These are phyloP conservation scores for Amniataba percoides DNA, from an alignment of 2,797 vertebrate species.

Conservation along the genomic window DNA sequence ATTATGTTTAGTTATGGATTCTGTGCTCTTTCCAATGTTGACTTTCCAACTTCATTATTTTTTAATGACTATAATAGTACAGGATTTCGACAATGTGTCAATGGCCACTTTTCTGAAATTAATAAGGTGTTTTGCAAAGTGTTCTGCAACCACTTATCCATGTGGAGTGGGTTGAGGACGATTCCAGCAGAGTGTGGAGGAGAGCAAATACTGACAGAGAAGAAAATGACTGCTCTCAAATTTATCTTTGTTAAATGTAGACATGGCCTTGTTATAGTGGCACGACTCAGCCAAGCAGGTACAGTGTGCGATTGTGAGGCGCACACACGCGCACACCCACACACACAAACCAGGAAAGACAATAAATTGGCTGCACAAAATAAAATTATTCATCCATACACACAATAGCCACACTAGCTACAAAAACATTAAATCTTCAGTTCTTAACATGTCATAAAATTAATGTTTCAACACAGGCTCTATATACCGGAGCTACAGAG, in stretches of 20 bases:
- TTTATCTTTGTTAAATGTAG: not conserved
- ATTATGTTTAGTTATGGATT: not conserved
- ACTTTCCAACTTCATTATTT: not conserved
- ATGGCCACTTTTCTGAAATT: not conserved
- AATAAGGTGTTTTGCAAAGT: not conserved
- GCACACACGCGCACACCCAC: not conserved
- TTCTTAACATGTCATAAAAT: constrained; percentile 19
- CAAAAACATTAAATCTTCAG: constrained; percentile 17
- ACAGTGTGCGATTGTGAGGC: constrained; percentile 15
- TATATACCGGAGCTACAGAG: not conserved
- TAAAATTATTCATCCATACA: constrained; percentile 14
- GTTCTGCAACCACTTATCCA: not conserved
- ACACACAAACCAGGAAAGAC: not conserved
- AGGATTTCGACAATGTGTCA: not conserved
- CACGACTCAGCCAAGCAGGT: not conserved
- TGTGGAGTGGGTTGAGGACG: not conserved
- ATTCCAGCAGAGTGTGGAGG: not conserved
- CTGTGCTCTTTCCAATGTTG: not conserved
- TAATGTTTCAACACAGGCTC: constrained; percentile 8
- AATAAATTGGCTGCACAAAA: constrained; percentile 18
- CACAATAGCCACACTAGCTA: not conserved
- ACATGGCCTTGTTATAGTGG: constrained; percentile 1
- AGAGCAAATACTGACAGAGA: not conserved
- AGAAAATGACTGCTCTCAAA: not conserved
- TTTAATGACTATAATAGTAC: not conserved